Conservation (phyloP, 1,140 invertebrate species). For the Pinna nobilis region DNA sequence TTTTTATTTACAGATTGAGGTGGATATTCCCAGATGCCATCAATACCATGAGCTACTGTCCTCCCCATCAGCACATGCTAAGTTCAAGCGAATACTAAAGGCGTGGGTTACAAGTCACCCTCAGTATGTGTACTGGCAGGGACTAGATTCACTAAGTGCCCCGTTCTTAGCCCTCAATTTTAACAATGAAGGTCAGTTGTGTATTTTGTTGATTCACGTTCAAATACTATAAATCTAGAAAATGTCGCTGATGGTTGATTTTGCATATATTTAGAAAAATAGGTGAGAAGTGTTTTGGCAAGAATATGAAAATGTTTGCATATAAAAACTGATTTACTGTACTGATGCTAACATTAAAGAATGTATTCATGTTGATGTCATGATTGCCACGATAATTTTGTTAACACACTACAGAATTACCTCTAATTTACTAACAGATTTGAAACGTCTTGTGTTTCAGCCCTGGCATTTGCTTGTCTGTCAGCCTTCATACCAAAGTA, state of each 20-base stretch:
- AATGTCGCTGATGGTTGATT: too few relatives aligned
- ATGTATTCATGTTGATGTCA: too few relatives aligned
- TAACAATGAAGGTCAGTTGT: slow-evolving; percentile 90
- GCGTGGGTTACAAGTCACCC: slow-evolving; percentile 97
- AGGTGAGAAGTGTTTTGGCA: too few relatives aligned
- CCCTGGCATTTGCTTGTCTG: slow-evolving; percentile 94
- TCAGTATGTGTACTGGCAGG: slow-evolving; percentile 99
- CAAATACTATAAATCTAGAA: too few relatives aligned
- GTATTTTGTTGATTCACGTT: neutral
- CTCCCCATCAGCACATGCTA: slow-evolving; percentile 86
- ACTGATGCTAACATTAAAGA: too few relatives aligned
- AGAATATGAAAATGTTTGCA: too few relatives aligned
- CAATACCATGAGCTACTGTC: slow-evolving; percentile 98
- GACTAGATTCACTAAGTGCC: slow-evolving; percentile 96
- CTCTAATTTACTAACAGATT: too few relatives aligned
- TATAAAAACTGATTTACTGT: too few relatives aligned
- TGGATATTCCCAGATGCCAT: slow-evolving; percentile 99
- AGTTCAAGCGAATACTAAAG: slow-evolving; percentile 95
- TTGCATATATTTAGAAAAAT: too few relatives aligned
- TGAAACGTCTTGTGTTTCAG: slow-evolving; percentile 81
- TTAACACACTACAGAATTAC: too few relatives aligned
- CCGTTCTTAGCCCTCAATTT: slow-evolving; percentile 98
- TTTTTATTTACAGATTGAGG: slow-evolving; percentile 87
- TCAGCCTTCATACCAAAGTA: slow-evolving; percentile 97
- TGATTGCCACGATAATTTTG: too few relatives aligned